Evolutionary conservation across 2,797 vertebrate genomes (phyloP).

Genomic region (Tamandua tetradactyla): DNA sequence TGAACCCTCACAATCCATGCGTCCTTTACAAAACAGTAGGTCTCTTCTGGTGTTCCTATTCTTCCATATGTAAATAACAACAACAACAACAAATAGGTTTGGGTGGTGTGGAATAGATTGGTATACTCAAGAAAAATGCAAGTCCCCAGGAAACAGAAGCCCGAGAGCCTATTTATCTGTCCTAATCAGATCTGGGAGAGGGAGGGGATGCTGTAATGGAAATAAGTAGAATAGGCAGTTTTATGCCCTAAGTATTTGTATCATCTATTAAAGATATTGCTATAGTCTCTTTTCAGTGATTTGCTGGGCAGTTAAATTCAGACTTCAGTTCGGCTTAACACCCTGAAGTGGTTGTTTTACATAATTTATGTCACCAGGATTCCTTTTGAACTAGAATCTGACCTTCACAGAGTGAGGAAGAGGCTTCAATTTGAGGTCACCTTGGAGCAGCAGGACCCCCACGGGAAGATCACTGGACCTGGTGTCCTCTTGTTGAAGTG

Average conservation of each 20-base stretch:
- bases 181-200: conserved; percentile 62
- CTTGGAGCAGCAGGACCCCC: neutral
- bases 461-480: neutral
- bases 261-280: conserved; percentile 80
- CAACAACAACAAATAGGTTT: neutral
- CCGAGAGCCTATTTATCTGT: conserved; percentile 53
- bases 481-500: neutral
- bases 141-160: neutral
- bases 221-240: conserved; percentile 76
- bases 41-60: neutral
- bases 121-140: neutral
- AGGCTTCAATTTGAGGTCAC: neutral
- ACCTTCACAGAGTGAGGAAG: conserved; percentile 62
- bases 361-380: conserved; percentile 73
- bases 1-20: neutral
- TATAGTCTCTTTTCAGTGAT: conserved; percentile 77
- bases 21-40: neutral
- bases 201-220: conserved; percentile 61
- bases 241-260: conserved; percentile 80
- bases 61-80: neutral
- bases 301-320: conserved; percentile 81
- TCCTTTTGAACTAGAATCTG: conserved; percentile 53
- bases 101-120: neutral
- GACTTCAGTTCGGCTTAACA: conserved; percentile 77
- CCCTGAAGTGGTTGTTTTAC: conserved; percentile 75